phyloP scores from a whole-genome alignment of 1,140 invertebrate species.

The Panagrolaimus sp. region DNA sequence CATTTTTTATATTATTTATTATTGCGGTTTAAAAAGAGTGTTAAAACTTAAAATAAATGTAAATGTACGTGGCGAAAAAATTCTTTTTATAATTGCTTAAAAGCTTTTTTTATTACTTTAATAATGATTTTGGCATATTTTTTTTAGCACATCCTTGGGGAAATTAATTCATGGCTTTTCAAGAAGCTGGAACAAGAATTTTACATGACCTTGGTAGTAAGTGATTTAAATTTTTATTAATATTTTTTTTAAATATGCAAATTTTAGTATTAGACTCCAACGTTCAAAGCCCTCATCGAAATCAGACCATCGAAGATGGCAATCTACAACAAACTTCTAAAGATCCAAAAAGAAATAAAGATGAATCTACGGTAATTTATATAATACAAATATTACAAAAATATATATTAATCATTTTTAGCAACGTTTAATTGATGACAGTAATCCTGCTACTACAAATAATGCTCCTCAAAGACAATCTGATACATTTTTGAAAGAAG shows the following conservation, averaged over 20 bases:
- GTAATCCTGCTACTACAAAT: too few species aligned
- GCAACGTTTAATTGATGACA: too few species aligned
- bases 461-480: neutral
- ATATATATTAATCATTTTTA: too few species aligned
- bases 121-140: neutral
- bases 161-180: slow-evolving; percentile 18
- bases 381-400: too few species aligned
- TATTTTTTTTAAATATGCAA: slow-evolving; percentile 8
- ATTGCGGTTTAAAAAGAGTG: neutral
- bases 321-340: too few species aligned
- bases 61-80: slow-evolving; percentile 5
- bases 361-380: too few species aligned
- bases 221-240: neutral
- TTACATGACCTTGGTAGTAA: slow-evolving; percentile 30
- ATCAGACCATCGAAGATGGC: too few species aligned
- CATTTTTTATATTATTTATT: too few species aligned
- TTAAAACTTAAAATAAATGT: neutral
- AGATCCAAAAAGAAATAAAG: too few species aligned
- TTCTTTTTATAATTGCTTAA: neutral
- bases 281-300: slow-evolving; percentile 23
- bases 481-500: neutral
- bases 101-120: neutral
- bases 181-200: slow-evolving; percentile 26
- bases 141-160: neutral
- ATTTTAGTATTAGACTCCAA: slow-evolving; percentile 30